phyloP scores from a whole-genome alignment of 2,888 invertebrate species.

The Chrysolina americana region DNA sequence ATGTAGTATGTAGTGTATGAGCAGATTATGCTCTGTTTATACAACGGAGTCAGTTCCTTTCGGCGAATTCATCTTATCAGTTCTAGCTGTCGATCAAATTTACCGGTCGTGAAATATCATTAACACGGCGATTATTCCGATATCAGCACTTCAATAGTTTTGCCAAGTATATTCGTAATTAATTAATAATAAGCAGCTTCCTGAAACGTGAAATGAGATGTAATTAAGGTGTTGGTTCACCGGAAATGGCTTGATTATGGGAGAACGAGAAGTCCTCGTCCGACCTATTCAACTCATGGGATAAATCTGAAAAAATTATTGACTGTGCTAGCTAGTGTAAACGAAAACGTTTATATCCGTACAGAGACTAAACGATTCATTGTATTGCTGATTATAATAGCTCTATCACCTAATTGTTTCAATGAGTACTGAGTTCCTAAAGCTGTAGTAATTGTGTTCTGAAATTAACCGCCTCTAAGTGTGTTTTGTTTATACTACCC shows the following conservation, averaged over 20 bases:
- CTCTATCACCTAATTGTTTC: not conserved
- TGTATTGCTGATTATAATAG: not conserved
- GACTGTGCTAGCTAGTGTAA: not conserved
- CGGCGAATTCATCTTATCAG: too few relatives aligned
- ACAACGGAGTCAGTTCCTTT: too few relatives aligned
- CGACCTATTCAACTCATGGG: slow-evolving; percentile 15
- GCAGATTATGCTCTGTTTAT: too few relatives aligned
- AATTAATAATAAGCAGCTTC: slow-evolving; percentile 2
- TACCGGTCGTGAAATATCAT: too few relatives aligned
- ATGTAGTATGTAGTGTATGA: too few relatives aligned
- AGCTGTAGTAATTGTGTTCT: too few relatives aligned
- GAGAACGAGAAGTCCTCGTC: not conserved
- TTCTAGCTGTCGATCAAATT: too few relatives aligned
- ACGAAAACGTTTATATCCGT: not conserved
- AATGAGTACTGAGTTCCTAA: not conserved
- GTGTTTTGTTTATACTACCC: too few relatives aligned
- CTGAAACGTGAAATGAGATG: slow-evolving; percentile 2
- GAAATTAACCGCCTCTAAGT: too few relatives aligned
- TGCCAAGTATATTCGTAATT: not conserved
- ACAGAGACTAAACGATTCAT: slow-evolving; percentile 7
- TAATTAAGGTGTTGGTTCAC: slow-evolving; percentile 1
- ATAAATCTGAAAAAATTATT: slow-evolving; percentile 12
- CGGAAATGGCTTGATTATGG: slow-evolving; percentile 11
- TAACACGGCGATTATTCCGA: not conserved
- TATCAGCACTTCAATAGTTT: not conserved